Evolutionary conservation across 92 coral and sea anemone genomes (phyloP).

Genomic region (Porites rus): DNA sequence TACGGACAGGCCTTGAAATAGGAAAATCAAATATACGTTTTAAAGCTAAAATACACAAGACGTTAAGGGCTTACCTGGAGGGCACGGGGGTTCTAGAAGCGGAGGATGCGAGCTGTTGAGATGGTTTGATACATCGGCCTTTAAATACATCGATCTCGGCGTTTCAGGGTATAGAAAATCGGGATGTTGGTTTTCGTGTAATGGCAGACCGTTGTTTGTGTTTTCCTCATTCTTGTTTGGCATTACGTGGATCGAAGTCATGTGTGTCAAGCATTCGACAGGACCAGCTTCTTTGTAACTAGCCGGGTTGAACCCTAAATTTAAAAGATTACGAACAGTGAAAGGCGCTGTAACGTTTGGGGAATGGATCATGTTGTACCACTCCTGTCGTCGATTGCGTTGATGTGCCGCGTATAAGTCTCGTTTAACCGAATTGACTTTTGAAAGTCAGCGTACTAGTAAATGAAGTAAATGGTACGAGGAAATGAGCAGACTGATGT

Average conservation of each 20-base stretch:
- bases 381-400: conserved; percentile 59
- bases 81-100: conserved; percentile 79
- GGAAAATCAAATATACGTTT: conserved; percentile 85
- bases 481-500: conserved; percentile 99
- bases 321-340: conserved; percentile 94
- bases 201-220: conserved; percentile 84
- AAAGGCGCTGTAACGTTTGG: conserved; percentile 95
- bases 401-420: conserved; percentile 35
- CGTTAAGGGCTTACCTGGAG: conserved; percentile 67
- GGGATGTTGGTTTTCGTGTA: conserved; percentile 78
- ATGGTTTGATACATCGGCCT: conserved; percentile 75
- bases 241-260: conserved; percentile 87
- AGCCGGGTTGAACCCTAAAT: conserved; percentile 84
- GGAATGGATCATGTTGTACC: conserved; percentile 89
- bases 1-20: conserved; percentile 85
- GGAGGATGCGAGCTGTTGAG: conserved; percentile 80
- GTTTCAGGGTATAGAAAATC: conserved; percentile 83
- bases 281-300: conserved; percentile 92
- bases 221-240: conserved; percentile 91
- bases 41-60: conserved; percentile 84
- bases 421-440: conserved; percentile 80
- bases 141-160: conserved; percentile 91
- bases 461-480: conserved; percentile 96
- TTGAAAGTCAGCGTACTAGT: conserved; percentile 84
- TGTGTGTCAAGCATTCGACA: conserved; percentile 87